Evolutionary conservation across 1,140 invertebrate genomes (phyloP), one percentile per base, ranked within the genome.

Genomic region (Nasonia vitripennis): DNA sequence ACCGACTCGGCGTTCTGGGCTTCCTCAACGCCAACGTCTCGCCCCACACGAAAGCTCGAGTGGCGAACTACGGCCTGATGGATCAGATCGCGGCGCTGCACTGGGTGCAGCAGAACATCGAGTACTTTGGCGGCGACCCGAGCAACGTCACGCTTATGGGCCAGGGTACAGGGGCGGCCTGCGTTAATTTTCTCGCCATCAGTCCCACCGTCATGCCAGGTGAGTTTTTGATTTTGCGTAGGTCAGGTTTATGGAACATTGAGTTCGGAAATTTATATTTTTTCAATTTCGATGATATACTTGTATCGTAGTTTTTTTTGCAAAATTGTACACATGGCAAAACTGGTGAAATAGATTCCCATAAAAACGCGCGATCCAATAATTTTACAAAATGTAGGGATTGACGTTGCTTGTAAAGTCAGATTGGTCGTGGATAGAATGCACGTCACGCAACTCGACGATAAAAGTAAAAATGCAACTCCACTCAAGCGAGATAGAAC

Each of bases 141-240:
- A 95, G 95, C 34, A 97, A 97, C 89, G 97, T 99, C 0, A 98
- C 98, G 0, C 93, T 99, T 41, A 95, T 98, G 89, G 98, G 98
- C 1, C 98, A 99, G 89, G 98, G 98, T 1, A 97, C 97, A 1
- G 98, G 98, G 0, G 98, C 98, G 3, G 98, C 98, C 0, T 98
- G 98, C 91, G 98, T 99, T 73, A 98, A 99, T 93, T 97, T 99
- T 90, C 95, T 99, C 70, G 98, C 98, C 95, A 96, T 98, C 71
- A 98, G 98, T 34, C 98, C 98, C 0, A 97, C 98, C 70, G 98
- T 98, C 79, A 96, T 98, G 92, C 96, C 97, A 73, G 97, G 97
- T 97, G 92, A 92, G 89, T 12, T 20, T 51, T n/a, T 41, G 6
- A 31, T 67, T 78, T 48, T 7, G 20, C 31, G 10, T 45, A 11